Conservation (phyloP, 2,797 vertebrate species). For the Takifugu rubripes region DNA sequence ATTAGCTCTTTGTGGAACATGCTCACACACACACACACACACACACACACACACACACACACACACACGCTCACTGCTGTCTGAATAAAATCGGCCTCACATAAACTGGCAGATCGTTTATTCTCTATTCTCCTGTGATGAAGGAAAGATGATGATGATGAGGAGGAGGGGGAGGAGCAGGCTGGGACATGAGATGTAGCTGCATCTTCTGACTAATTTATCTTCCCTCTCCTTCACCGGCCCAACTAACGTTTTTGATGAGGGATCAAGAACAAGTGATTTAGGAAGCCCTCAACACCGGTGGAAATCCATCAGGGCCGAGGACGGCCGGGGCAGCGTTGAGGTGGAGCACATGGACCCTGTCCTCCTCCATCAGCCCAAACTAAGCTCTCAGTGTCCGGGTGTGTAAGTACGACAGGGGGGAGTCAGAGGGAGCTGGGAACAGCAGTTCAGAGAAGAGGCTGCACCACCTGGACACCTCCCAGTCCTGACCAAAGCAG, state of each 20-base stretch:
- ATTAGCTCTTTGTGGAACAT: slow-evolving; percentile 69
- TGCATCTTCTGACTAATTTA: slow-evolving; percentile 30
- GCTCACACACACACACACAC: slow-evolving; percentile 16
- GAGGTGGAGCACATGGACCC: slow-evolving; percentile 51
- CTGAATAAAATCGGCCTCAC: slow-evolving; percentile 38
- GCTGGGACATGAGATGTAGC: slow-evolving; percentile 11
- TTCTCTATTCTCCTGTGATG: slow-evolving; percentile 29
- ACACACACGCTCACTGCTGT: slow-evolving; percentile 30
- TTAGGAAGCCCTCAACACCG: slow-evolving; percentile 20
- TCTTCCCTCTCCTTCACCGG: slow-evolving; percentile 32
- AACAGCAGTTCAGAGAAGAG: slow-evolving; percentile 58
- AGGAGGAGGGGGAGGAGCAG: slow-evolving; percentile 1
- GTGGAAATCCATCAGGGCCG: slow-evolving; percentile 54
- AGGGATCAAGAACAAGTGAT: slow-evolving; percentile 32
- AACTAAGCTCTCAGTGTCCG: slow-evolving; percentile 36
- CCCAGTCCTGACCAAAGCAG: slow-evolving; percentile 34
- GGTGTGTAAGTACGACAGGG: slow-evolving; percentile 21
- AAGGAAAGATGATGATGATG: slow-evolving; percentile 4
- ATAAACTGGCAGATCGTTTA: slow-evolving; percentile 13
- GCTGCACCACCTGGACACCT: slow-evolving; percentile 12
- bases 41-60: slow-evolving; percentile 21
- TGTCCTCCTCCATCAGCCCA: slow-evolving; percentile 56
- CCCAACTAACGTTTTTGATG: slow-evolving; percentile 18
- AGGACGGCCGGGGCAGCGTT: slow-evolving; percentile 50
- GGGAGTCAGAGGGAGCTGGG: slow-evolving; percentile 21